Base-by-base conservation (phyloP, 2,113 vertebrate species). In the Mesocricetus auratus region DNA sequence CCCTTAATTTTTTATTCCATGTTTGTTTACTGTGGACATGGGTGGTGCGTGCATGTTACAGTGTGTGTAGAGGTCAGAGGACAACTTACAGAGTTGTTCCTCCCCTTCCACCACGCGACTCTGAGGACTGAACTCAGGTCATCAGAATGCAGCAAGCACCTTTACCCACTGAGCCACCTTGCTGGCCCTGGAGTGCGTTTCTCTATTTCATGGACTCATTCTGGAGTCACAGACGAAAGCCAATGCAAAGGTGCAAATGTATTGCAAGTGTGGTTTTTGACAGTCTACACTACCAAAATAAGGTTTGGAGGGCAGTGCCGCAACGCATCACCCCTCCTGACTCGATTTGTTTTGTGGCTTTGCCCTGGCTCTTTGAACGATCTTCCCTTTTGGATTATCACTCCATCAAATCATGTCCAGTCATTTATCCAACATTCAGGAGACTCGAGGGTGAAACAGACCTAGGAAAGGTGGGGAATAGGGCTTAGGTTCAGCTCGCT, bases 311-410 rank as follows among this genome's bases (percentile, higher is more conserved):
- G 17, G 83, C 19, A 7, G 36, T 5, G 7, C 29, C 29, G 16
- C 2, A 33, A 6, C 1, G 4, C 19, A 11, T 4, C 11, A 12
- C 42, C 42, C 13, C 73, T 1, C 4, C 47, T 47, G 47, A 47
- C 16, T 6, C 13, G 26, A 6, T 47, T 31, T 31, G 24, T 29
- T 60, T 26, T 60, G 31, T 19, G 10, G 8, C 77, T 79, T 79
- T 19, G 31, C 68, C 60, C 62, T 78, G n/a, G 2, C 78, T 95
- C 81, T 56, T 77, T 4, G 9, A 89, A 31, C 24, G 26, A 45
- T 66, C 53, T 78, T 75, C 9, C 81, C 47, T 58, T 71, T 81
- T 47, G 50, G 83, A 81, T 56, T 81, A 79, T 33, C 86, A 69
- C n/a, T 39, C 50, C 17, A 56, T n/a, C 79, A 82, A 73, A 58